These are phyloP conservation scores for Nowickia ferox DNA, from an alignment of 2,888 invertebrate species.

Conservation along the genomic window DNA sequence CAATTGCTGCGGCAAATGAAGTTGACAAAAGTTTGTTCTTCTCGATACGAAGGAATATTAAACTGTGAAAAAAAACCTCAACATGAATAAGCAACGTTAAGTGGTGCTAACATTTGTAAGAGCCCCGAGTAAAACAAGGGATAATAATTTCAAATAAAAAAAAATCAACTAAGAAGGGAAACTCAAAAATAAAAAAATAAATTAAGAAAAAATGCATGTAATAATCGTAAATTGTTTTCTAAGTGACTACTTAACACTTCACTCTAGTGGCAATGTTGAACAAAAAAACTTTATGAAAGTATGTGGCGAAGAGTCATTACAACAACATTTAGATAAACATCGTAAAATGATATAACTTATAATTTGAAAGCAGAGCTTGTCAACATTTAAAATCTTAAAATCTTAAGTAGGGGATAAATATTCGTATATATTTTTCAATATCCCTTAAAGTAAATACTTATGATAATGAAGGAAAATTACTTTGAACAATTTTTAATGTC, in stretches of 20 bases:
- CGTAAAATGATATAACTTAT: slow-evolving; percentile 18
- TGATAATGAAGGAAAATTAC: too few relatives aligned
- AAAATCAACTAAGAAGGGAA: slow-evolving; percentile 23
- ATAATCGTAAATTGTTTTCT: slow-evolving; percentile 65
- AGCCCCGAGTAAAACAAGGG: slow-evolving; percentile 51
- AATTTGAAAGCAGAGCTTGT: slow-evolving; percentile 4
- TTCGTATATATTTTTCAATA: too few relatives aligned
- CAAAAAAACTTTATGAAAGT: background rate
- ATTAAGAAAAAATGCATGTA: slow-evolving; percentile 46
- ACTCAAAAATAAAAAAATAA: background rate
- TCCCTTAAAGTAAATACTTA: too few relatives aligned
- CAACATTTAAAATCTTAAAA: too few relatives aligned
- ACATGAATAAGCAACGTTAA: slow-evolving; percentile 49
- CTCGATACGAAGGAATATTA: background rate
- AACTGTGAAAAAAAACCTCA: background rate
- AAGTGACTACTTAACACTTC: slow-evolving; percentile 66
- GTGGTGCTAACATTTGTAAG: slow-evolving; percentile 44
- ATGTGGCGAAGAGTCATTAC: background rate
- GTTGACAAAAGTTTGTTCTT: slow-evolving; percentile 50
- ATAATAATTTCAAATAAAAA: slow-evolving; percentile 45
- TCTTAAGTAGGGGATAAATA: too few relatives aligned
- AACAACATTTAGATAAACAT: background rate
- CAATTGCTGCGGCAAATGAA: slow-evolving; percentile 49
- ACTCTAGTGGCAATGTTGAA: slow-evolving; percentile 15
- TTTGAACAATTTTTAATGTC: too few relatives aligned